Conservation (phyloP, 2,888 invertebrate species). For the Xylophagus ater region DNA sequence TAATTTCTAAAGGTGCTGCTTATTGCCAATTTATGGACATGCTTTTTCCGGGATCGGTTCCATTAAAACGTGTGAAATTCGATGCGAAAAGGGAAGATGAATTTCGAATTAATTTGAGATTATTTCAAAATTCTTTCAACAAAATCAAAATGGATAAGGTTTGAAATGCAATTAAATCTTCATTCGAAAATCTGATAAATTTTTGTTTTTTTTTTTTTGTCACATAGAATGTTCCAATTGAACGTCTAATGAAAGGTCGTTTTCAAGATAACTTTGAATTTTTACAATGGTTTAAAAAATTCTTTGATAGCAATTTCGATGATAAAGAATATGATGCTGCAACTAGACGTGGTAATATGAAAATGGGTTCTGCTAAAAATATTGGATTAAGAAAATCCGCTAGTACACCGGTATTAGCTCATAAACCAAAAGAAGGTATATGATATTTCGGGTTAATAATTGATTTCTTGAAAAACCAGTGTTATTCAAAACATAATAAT, state of each 20-base stretch:
- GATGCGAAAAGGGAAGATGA: slow-evolving; percentile 98
- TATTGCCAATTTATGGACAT: slow-evolving; percentile 99
- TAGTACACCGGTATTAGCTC: too few relatives aligned
- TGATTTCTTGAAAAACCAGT: too few relatives aligned
- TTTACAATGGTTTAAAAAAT: slow-evolving; percentile 99
- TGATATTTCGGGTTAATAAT: too few relatives aligned
- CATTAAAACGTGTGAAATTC: slow-evolving; percentile 93
- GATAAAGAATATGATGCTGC: slow-evolving; percentile 92
- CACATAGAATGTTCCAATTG: slow-evolving; percentile 90
- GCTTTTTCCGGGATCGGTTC: slow-evolving; percentile 82
- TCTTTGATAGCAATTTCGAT: slow-evolving; percentile 99
- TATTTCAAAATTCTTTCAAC: slow-evolving; percentile 91
- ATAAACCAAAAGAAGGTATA: too few relatives aligned
- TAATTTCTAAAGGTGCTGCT: slow-evolving; percentile 63
- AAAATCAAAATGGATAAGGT: slow-evolving; percentile 99
- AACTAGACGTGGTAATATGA: slow-evolving; percentile 73
- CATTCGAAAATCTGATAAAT: too few relatives aligned
- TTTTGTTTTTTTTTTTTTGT: slow-evolving; percentile 4
- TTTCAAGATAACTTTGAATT: slow-evolving; percentile 99
- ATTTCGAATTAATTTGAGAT: slow-evolving; percentile 98
- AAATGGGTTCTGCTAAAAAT: slow-evolving; percentile 69
- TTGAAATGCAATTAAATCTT: too few relatives aligned
- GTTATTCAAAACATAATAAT: too few relatives aligned
- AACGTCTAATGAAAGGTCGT: slow-evolving; percentile 96
- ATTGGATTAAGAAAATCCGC: too few relatives aligned